Base-by-base conservation (phyloP, 2,888 invertebrate genomes). In the Endomychus coccineus region DNA sequence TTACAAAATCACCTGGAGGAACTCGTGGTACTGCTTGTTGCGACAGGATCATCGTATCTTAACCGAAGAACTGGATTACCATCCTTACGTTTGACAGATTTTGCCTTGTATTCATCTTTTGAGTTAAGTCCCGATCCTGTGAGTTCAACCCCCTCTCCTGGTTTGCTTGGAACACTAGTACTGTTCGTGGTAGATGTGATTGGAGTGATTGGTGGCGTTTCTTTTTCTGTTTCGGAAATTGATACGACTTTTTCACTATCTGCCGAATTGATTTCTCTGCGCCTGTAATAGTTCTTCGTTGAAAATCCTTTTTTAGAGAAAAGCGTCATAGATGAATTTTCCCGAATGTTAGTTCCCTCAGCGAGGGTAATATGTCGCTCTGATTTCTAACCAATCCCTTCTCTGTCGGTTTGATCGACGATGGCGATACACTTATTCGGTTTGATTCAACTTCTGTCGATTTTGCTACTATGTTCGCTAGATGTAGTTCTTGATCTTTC, bases 1-100 rank as follows among this genome's bases (percentile, higher is more conserved):
- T 58, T 3, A 65, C 64, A 44, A 53, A 59, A 6, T 66, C 66
- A 25, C 66, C 66, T 14, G 66, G 66, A 15, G 66, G 66, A 30
- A 65, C 51, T 56, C 7, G 47, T 54, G 42, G 36, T 49, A 27
- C 30, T 38, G 9, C 32, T 29, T 12, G 24, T 16, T 13, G 43
- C 41, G 9, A 31, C 36, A 6, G 16, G 40, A 9, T 48, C 43
- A 16, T 55, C 56, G 39, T 66, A 66, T 5, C 65, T 64, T 16
- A 56, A 42, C 7, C 65, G 64, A 16, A 63, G 42, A 6, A 66
- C 37, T 9, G 65, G 65, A 46, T 66, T 66, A 4, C 65, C 65
- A 55, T 62, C 66, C 44, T 49, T 53, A 36, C 49, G 44, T 41
- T 46, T 55, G 11, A 29, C 36, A 2, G 44, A 45, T 36, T 49